A percentile compares a stretch with the other conserved stretches of the same genome.
phyloP scores from a whole-genome alignment of 2,113 vertebrate genomes.

The Thunnus thynnus region DNA sequence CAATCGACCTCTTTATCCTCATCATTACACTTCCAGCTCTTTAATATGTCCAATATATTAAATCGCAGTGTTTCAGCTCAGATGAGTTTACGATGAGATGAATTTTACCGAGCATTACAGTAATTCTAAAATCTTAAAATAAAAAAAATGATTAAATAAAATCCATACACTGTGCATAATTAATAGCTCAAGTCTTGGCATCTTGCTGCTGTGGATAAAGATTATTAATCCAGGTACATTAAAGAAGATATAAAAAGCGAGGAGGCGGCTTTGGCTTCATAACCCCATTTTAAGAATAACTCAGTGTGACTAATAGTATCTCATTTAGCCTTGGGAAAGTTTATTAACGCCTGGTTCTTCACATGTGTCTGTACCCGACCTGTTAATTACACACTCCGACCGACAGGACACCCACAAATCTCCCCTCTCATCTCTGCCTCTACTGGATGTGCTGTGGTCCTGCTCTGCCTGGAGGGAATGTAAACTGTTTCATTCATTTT shows the following conservation, averaged over 20 bases:
- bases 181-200: background rate
- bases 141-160: background rate
- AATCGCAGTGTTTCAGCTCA: background rate
- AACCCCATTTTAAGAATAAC: constrained; percentile 27
- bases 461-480: constrained; percentile 46
- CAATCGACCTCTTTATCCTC: constrained; percentile 7
- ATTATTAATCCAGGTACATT: constrained; percentile 20
- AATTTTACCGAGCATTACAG: background rate
- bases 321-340: constrained; percentile 38
- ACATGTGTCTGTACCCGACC: constrained; percentile 53
- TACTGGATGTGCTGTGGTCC: constrained; percentile 15
- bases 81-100: background rate
- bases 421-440: constrained; percentile 45
- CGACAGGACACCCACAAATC: constrained; percentile 59
- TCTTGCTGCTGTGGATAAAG: background rate
- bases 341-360: constrained; percentile 52
- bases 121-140: background rate
- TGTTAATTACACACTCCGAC: constrained; percentile 67
- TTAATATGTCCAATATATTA: background rate
- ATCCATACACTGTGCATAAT: background rate
- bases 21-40: background rate
- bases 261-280: constrained; percentile 25
- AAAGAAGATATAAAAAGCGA: constrained; percentile 13
- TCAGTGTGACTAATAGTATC: constrained; percentile 36
- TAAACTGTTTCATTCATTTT: constrained; percentile 63